Evolutionary conservation across 92 coral and sea anemone species (phyloP), one percentile per base, ranked within the genome.

Genomic region (Porites cylindrica): DNA sequence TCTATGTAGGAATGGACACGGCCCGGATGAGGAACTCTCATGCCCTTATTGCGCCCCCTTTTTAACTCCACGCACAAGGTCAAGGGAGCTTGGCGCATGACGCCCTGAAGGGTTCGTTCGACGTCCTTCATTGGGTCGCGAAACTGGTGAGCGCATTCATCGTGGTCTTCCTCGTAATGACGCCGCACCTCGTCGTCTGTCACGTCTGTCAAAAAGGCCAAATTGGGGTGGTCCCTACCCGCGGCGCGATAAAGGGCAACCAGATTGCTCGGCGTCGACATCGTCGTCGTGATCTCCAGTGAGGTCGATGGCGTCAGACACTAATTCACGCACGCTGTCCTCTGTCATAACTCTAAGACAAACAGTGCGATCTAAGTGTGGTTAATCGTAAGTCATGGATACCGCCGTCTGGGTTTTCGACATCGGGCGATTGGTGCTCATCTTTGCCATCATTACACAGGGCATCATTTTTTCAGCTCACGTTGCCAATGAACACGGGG

Each of bases 141-240:
- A 43, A 23, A 29, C 29, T 77, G 20, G 20, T 26, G 21, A 11
- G 82, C 82, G 38, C 32, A 26, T n/a, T 77, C 82, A 13, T 77
- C 82, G 70, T 77, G 82, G 18, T 77, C 82, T 60, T 77, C 82
- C 4, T 77, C 82, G 52, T 62, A 77, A 54, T 76, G 80, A 18
- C 80, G 66, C 51, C 50, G 12, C 24, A 76, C 66, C 26, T 76
- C 51, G 8, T 10, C 80, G 51, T 20, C 67, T 53, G 70, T 60
- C 52, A 77, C 23, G 13, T 63, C 13, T 4, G 4, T 23, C 56
- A 77, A 62, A 59, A 77, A 77, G 1, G 51, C 8, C 68, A 77
- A 19, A 6, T 32, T 59, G 47, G 51, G 56, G 8, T 53, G 23
- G 20, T 29, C 8, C 23, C 63, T 74, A 4, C 78, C 78, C 23